Evolutionary conservation across 2,797 vertebrate genomes (phyloP).

Genomic region (Trichosurus vulpecula): DNA sequence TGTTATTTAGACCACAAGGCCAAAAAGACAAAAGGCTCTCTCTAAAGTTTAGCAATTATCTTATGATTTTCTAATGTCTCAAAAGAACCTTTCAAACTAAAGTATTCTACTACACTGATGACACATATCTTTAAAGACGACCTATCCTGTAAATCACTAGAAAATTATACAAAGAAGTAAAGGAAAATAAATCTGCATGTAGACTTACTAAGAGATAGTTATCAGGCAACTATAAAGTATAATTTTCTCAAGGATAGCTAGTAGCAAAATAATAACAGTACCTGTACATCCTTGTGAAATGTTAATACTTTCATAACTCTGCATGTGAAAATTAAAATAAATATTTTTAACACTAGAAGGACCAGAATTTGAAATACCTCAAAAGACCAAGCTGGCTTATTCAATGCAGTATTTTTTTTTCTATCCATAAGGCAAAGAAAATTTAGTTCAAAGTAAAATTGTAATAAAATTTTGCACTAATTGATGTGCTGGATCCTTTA

Average conservation of each 20-base stretch:
- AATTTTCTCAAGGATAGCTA: not conserved
- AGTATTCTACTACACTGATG: slow-evolving; percentile 6
- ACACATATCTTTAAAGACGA: slow-evolving; percentile 7
- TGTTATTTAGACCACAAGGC: not conserved
- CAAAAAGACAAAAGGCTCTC: slow-evolving; percentile 15
- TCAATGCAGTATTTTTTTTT: not conserved
- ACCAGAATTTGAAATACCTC: not conserved
- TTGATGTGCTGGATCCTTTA: not conserved
- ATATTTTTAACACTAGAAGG: not conserved
- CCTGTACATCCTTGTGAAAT: not conserved
- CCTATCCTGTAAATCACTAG: not conserved
- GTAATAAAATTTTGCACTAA: not conserved
- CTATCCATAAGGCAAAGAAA: not conserved
- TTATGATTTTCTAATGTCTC: slow-evolving; percentile 2
- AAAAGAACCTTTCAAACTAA: not conserved
- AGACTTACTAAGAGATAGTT: not conserved
- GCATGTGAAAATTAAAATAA: not conserved
- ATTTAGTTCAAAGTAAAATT: not conserved
- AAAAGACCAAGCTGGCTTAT: not conserved
- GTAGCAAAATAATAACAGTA: not conserved
- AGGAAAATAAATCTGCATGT: not conserved
- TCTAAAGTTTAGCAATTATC: not conserved
- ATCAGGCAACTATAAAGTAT: not conserved
- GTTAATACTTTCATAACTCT: not conserved
- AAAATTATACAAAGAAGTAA: slow-evolving; percentile 1